Base-by-base conservation (phyloP, 2,797 vertebrate species). In the Sitta carolinensis region DNA sequence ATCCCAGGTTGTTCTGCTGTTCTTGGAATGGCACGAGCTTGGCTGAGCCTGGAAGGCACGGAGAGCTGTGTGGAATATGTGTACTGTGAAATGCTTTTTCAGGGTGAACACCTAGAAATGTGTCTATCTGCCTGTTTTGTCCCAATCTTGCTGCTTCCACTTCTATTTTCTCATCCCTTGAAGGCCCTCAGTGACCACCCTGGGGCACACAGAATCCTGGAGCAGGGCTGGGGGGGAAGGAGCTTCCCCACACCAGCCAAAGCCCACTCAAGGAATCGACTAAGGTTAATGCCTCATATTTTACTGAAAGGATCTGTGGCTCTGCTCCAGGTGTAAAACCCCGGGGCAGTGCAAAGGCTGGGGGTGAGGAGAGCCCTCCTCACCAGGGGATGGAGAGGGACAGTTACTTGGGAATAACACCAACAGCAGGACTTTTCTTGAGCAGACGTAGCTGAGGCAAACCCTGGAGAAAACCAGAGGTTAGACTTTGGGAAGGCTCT, bases 1-100 rank as follows among this genome's bases (percentile, higher is more conserved):
- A 32, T 50, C 36, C 23, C 30, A 0, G 3, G 5, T 5, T 36
- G 19, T 26, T 68, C 25, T 58, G 63, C 40, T 58, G 27, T 6
- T 58, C 50, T 50, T 40, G 30, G 52, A 5, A 25, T 1, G 11
- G 8, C 15, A 11, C 0, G 1, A 17, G 26, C 20, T 5, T 0
- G 9, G 14, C 7, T 0, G 32, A 18, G 43, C 4, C 64, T 29
- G 34, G 61, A 7, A n/a, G 74, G 72, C 42, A 16, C 0, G 5
- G 16, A 1, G 1, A 29, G 10, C 23, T 10, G 45, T n/a, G 42
- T 4, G 23, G 38, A 15, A 4, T 27, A 4, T 4, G 10, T 16
- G 57, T 2, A 21, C 5, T 5, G 2, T 5, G 23, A 50, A n/a
- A 2, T 21, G 8, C 25, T 4, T 52, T 30, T 23, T 52, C 19